A percentile compares a stretch with the other conserved stretches of the same genome.
These are phyloP conservation scores for Oxyura jamaicensis DNA, from an alignment of 2,113 vertebrate species.

Conservation along the genomic window DNA sequence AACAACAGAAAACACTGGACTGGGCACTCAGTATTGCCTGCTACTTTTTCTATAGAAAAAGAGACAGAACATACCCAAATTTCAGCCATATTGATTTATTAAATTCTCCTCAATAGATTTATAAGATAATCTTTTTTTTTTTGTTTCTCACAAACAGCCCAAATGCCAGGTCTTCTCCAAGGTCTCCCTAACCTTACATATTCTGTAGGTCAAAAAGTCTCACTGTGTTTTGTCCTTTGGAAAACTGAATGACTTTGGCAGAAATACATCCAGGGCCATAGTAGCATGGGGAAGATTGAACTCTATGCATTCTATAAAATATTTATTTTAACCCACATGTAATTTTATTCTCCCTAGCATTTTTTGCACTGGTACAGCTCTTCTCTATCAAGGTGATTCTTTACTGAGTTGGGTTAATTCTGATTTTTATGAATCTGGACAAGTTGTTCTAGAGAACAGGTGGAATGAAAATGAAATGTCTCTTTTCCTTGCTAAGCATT, in stretches of 20 bases:
- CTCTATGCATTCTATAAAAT: background rate
- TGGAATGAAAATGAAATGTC: background rate
- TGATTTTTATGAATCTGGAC: background rate
- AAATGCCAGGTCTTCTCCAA: background rate
- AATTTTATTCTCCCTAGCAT: background rate
- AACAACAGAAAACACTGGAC: background rate
- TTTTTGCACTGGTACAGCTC: background rate
- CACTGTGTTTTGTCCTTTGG: background rate
- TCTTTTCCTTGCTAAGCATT: background rate
- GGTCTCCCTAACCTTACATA: background rate
- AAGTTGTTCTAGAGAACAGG: background rate
- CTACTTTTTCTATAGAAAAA: background rate
- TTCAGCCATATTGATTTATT: background rate
- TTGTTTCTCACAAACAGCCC: background rate
- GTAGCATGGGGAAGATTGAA: background rate
- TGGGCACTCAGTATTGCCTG: accelerated
- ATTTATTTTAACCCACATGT: background rate
- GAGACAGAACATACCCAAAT: background rate
- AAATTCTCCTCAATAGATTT: background rate
- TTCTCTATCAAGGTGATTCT: background rate
- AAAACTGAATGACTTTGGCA: background rate
- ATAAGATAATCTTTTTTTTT: background rate
- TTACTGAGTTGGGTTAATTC: background rate
- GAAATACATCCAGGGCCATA: background rate
- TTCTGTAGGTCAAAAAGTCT: accelerated